Base-by-base conservation (phyloP, 2,888 invertebrate species). In the Cerastoderma edule region DNA sequence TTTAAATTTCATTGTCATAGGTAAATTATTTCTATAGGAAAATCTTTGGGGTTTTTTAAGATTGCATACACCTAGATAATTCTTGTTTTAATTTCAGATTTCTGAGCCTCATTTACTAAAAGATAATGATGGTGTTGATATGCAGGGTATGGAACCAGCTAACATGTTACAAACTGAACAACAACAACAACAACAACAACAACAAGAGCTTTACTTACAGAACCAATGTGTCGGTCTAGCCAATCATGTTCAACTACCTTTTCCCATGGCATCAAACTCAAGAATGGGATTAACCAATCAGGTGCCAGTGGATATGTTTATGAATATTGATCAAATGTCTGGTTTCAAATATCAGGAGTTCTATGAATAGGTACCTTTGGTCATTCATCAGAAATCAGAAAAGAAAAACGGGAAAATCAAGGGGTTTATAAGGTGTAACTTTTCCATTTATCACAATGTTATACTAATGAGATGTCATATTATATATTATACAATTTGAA, bases 311-410 rank as follows among this genome's bases (percentile, higher is more conserved):
- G 50, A 22, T 27, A 2, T 50, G 50, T 50, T 50, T 50, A 10
- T 50, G 22, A 50, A 13, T 5, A 22, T 50, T n/a, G 50, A 50
- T 50, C 50, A n/a, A 5, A 24, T 50, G 24, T 24, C 50, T 22
- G n/a, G 22, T 24, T 50, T 50, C 22, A 50, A 50, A 50, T 50
- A 46, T 46, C n/a, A n/a, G n/a, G n/a, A n/a, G n/a, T n/a, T n/a
- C n/a, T n/a, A n/a, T n/a, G n/a, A n/a, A n/a, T n/a, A n/a, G n/a
- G n/a, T n/a, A n/a, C n/a, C n/a, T n/a, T n/a, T n/a, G n/a, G n/a
- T n/a, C n/a, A n/a, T n/a, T n/a, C n/a, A n/a, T n/a, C n/a, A n/a
- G n/a, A n/a, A n/a, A n/a, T n/a, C n/a, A n/a, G n/a, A n/a, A n/a
- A n/a, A n/a, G n/a, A n/a, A n/a, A n/a, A n/a, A n/a, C n/a, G n/a